A percentile compares a stretch with the other conserved stretches of the same genome.
phyloP scores from a whole-genome alignment of 2,113 vertebrate species.

The Scophthalmus maximus region DNA sequence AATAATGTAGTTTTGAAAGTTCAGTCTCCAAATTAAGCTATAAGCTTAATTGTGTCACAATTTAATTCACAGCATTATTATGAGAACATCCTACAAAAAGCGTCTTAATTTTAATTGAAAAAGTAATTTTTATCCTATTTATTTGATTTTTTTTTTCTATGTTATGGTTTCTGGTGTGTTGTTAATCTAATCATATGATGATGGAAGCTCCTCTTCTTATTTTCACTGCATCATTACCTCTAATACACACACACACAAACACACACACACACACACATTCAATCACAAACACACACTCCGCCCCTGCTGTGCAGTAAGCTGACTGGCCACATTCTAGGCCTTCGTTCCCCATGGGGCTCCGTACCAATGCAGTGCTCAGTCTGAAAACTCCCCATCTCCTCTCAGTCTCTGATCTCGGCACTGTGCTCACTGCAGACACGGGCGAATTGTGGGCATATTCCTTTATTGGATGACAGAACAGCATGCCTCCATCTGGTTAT shows the following conservation, averaged over 20 bases:
- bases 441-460: conserved; percentile 16
- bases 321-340: conserved; percentile 50
- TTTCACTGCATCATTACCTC: conserved; percentile 39
- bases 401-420: conserved; percentile 30
- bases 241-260: too few species aligned
- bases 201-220: conserved; percentile 21
- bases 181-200: conserved; percentile 25
- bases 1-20: too few species aligned
- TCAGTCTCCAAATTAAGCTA: too few species aligned
- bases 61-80: too few species aligned
- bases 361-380: conserved; percentile 35
- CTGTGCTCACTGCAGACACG: conserved; percentile 17
- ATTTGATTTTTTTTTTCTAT: not conserved
- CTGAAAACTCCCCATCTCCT: conserved; percentile 40
- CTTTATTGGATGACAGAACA: conserved; percentile 45
- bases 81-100: too few species aligned
- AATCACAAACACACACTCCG: conserved; percentile 12
- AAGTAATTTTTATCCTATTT: not conserved
- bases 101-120: conserved; percentile 13
- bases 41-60: too few species aligned
- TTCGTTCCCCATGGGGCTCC: conserved; percentile 35
- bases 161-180: conserved; percentile 22
- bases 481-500: conserved; percentile 29
- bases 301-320: conserved; percentile 48
- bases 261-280: not conserved